phyloP scores from a whole-genome alignment of 1,140 invertebrate genomes.

The Bombus terrestris region DNA sequence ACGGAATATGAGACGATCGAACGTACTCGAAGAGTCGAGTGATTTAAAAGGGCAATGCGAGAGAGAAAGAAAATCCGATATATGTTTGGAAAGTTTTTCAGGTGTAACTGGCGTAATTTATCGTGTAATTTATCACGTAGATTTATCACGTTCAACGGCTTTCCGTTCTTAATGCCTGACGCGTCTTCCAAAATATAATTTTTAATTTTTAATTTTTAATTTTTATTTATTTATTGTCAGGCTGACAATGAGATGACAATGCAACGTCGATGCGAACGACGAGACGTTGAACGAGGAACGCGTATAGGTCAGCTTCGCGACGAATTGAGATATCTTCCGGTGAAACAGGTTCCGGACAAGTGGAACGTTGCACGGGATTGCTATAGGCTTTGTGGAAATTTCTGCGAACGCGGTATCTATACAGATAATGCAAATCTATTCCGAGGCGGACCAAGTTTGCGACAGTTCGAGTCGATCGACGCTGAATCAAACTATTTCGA shows the following conservation, averaged over 20 bases:
- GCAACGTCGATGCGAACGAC: slow-evolving; percentile 8
- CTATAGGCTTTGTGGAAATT: neutral
- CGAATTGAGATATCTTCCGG: slow-evolving; percentile 22
- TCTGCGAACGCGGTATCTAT: neutral
- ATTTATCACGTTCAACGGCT: neutral
- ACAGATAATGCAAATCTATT: too few relatives aligned
- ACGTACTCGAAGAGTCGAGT: too few relatives aligned
- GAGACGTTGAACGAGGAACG: neutral
- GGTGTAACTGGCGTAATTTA: too few relatives aligned
- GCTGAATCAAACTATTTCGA: too few relatives aligned
- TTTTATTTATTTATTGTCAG: neutral
- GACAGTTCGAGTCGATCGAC: neutral
- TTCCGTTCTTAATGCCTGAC: neutral
- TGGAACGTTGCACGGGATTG: neutral
- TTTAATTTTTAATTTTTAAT: neutral
- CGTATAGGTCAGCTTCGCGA: neutral
- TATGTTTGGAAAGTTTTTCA: too few relatives aligned
- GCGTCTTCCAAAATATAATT: neutral
- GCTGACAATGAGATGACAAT: too few relatives aligned
- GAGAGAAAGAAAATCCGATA: too few relatives aligned
- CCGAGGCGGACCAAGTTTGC: too few relatives aligned
- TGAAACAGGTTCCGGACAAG: slow-evolving; percentile 1
- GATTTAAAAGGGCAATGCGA: too few relatives aligned
- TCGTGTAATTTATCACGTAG: too few relatives aligned
- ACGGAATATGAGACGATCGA: too few relatives aligned